These are phyloP conservation scores for Raja brachyura DNA, from an alignment of 2,113 vertebrate genomes.

Conservation along the genomic window DNA sequence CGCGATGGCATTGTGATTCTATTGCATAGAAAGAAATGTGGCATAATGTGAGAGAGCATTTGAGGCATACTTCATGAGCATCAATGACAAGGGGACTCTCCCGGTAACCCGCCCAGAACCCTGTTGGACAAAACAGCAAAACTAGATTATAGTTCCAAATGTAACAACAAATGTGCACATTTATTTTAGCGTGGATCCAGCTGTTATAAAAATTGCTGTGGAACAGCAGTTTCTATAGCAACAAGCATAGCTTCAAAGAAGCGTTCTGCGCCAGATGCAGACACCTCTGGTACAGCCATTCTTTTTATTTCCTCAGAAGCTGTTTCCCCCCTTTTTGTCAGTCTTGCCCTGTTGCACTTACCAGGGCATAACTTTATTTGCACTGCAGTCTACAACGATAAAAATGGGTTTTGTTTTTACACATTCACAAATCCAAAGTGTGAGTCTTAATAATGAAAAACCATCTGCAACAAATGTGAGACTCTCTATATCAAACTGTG, in stretches of 20 bases:
- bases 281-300: conserved; percentile 2
- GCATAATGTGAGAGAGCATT: background rate
- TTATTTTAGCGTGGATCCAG: background rate
- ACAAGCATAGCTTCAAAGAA: conserved; percentile 13
- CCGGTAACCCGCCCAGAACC: background rate
- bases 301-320: background rate
- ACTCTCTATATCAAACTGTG: background rate
- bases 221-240: conserved; percentile 26
- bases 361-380: background rate
- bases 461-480: background rate
- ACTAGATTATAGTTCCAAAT: background rate
- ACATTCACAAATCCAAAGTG: background rate
- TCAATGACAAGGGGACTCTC: background rate
- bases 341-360: background rate
- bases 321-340: background rate
- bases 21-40: background rate
- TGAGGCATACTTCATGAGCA: background rate
- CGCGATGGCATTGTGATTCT: background rate
- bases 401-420: background rate
- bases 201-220: background rate
- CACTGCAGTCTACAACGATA: background rate
- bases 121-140: background rate
- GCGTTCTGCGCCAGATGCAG: background rate
- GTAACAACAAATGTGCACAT: background rate
- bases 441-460: conserved; percentile 11